Evolutionary conservation across 1,140 invertebrate species (phyloP).

Genomic region (Adoxophyes honmai): DNA sequence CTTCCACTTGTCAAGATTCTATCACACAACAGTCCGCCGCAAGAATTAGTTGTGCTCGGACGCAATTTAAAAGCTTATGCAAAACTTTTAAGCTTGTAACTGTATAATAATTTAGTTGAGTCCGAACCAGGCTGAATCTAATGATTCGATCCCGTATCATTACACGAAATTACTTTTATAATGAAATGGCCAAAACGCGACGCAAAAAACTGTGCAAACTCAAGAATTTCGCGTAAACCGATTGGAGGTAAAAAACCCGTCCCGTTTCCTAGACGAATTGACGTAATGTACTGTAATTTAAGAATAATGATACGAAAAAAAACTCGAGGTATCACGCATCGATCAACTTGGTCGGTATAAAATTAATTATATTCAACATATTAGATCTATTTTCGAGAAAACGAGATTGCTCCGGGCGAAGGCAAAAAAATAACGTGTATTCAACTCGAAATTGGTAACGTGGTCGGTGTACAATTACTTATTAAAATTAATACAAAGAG

Average conservation of each 20-base stretch:
- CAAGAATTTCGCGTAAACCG: slow-evolving; percentile 57
- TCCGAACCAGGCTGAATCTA: not conserved
- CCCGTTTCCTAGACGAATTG: slow-evolving; percentile 56
- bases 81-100: slow-evolving; percentile 10
- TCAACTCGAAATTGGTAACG: slow-evolving; percentile 62
- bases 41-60: not conserved
- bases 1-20: too few relatives aligned
- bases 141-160: slow-evolving; percentile 40
- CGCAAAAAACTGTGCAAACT: slow-evolving; percentile 48
- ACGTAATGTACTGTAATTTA: slow-evolving; percentile 68
- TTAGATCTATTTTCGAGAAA: slow-evolving; percentile 73
- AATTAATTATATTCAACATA: slow-evolving; percentile 72
- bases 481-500: slow-evolving; percentile 58
- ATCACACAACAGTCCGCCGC: too few relatives aligned
- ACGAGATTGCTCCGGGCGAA: slow-evolving; percentile 57
- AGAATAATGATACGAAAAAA: slow-evolving; percentile 58
- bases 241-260: slow-evolving; percentile 40
- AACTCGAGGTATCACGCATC: slow-evolving; percentile 58
- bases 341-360: slow-evolving; percentile 57
- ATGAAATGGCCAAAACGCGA: slow-evolving; percentile 31
- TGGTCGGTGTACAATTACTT: slow-evolving; percentile 66
- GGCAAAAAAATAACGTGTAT: slow-evolving; percentile 57
- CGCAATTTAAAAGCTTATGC: not conserved
- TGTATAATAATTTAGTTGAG: not conserved
- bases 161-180: slow-evolving; percentile 45